Conservation (phyloP, 2,113 vertebrate genomes). For the Ranitomeya variabilis region DNA sequence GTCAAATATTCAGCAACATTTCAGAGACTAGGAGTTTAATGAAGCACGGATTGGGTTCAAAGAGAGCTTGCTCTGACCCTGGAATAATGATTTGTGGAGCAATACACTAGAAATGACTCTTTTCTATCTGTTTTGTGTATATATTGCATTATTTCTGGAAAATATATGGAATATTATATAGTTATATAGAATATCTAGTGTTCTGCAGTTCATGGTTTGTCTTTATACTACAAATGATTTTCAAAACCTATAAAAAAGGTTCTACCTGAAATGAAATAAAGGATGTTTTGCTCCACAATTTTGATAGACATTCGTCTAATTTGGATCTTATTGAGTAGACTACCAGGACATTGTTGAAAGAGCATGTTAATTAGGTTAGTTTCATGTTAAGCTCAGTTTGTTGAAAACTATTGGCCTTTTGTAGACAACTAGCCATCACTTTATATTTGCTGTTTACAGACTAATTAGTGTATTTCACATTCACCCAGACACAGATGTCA, state of each 20-base stretch:
- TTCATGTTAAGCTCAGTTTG: neutral
- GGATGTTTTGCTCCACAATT: neutral
- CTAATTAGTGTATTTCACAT: neutral
- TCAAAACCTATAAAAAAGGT: neutral
- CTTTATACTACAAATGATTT: neutral
- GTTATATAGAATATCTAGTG: neutral
- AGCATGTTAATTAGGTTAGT: neutral
- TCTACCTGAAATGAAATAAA: neutral
- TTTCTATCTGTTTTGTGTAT: too few relatives aligned
- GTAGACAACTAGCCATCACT: neutral
- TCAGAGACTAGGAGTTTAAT: too few relatives aligned
- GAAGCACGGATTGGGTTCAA: too few relatives aligned
- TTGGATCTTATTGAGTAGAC: neutral
- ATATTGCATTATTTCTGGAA: neutral
- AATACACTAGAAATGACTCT: too few relatives aligned
- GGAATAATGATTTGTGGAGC: too few relatives aligned
- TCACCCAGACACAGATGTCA: neutral
- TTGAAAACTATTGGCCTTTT: constrained; percentile 5
- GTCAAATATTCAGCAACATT: too few relatives aligned
- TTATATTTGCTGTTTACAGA: neutral
- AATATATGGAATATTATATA: neutral
- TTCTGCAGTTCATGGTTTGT: neutral
- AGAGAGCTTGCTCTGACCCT: too few relatives aligned
- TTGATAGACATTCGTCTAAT: neutral
- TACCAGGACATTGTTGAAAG: neutral